Percentiles rank a stretch among this genome's conserved stretches.
These are phyloP conservation scores for Macrobrachium rosenbergii DNA, from an alignment of 1,140 invertebrate species.

Conservation along the genomic window DNA sequence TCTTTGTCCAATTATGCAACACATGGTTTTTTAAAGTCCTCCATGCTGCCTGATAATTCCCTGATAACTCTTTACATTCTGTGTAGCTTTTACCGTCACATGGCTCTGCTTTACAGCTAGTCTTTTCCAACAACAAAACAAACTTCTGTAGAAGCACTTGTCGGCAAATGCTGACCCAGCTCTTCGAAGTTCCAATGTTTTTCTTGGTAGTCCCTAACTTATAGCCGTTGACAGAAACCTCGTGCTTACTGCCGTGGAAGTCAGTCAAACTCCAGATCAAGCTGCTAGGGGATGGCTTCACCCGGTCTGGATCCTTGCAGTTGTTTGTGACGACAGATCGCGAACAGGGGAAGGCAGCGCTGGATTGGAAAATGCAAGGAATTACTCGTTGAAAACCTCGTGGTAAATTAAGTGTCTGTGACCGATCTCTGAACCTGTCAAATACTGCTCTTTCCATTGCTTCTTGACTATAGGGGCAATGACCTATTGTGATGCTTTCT, in stretches of 20 bases:
- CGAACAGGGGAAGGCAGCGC: constrained; percentile 67
- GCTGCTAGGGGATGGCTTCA: constrained; percentile 65
- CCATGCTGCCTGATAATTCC: constrained; percentile 66
- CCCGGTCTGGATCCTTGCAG: constrained; percentile 33
- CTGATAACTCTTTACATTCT: constrained; percentile 66
- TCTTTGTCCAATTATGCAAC: constrained; percentile 67
- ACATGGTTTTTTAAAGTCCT: constrained; percentile 59
- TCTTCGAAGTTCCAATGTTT: constrained; percentile 73
- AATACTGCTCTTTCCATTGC: constrained; percentile 78
- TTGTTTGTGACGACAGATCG: not conserved
- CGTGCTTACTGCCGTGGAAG: constrained; percentile 69
- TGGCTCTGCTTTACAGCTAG: not conserved
- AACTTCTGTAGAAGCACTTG: constrained; percentile 76
- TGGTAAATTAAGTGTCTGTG: constrained; percentile 24
- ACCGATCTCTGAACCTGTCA: constrained; percentile 47
- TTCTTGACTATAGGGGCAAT: constrained; percentile 76
- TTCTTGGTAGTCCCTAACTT: constrained; percentile 87
- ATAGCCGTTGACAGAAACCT: constrained; percentile 84
- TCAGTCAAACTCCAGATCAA: constrained; percentile 67
- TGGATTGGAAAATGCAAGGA: constrained; percentile 69
- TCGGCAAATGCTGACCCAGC: constrained; percentile 77
- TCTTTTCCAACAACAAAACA: constrained; percentile 70
- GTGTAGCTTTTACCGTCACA: constrained; percentile 66
- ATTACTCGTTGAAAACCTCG: constrained; percentile 37
- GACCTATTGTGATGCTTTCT: constrained; percentile 79